Percentiles rank a stretch among this genome's conserved stretches.
Evolutionary conservation across 2,888 invertebrate genomes (phyloP).

Genomic region (Colostygia pectinataria): DNA sequence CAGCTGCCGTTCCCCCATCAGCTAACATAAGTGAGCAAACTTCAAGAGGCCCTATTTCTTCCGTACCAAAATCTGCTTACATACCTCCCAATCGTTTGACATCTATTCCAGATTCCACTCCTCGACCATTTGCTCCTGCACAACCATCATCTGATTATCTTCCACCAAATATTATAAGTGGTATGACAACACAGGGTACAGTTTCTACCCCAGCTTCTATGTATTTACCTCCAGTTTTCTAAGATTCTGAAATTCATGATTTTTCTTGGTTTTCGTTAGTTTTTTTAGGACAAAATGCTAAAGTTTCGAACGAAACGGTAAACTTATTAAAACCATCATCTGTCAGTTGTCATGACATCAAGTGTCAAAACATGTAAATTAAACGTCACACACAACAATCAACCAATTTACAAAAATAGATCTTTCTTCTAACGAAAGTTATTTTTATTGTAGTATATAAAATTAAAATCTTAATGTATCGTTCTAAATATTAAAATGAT

Average conservation of each 20-base stretch:
- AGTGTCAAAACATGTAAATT: slow-evolving; percentile 25
- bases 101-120: slow-evolving; percentile 23
- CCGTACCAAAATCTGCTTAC: slow-evolving; percentile 39
- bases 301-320: slow-evolving; percentile 5
- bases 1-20: background rate
- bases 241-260: slow-evolving; percentile 7
- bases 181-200: slow-evolving; percentile 31
- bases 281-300: background rate
- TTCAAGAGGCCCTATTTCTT: background rate
- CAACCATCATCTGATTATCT: slow-evolving; percentile 28
- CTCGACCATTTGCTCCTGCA: slow-evolving; percentile 33
- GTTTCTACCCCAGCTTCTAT: slow-evolving; percentile 55
- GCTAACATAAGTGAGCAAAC: slow-evolving; percentile 6
- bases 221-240: slow-evolving; percentile 67
- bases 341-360: slow-evolving; percentile 1
- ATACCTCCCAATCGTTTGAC: slow-evolving; percentile 38
- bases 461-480: slow-evolving; percentile 48
- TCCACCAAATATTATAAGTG: slow-evolving; percentile 38
- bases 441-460: slow-evolving; percentile 67
- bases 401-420: slow-evolving; percentile 67
- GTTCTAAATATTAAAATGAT: slow-evolving; percentile 49
- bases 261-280: too few species aligned
- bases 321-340: background rate
- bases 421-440: slow-evolving; percentile 78
- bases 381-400: slow-evolving; percentile 52